Base-by-base conservation (phyloP, 2,113 vertebrate genomes). In the Emberiza fucata region DNA sequence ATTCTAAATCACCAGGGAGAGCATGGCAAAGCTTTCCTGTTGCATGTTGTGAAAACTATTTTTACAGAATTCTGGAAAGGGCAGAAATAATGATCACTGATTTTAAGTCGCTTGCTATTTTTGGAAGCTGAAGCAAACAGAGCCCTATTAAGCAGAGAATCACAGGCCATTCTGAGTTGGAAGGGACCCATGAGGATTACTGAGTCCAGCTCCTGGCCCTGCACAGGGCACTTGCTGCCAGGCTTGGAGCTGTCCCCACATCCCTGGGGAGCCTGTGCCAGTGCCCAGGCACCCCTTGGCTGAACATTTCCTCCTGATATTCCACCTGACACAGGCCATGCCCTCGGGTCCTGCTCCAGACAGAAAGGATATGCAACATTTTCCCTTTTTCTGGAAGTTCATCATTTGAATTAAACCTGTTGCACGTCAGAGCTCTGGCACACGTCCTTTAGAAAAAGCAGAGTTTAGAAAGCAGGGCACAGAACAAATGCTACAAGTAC, bases 41-140 rank as follows among this genome's bases (percentile, higher is more conserved):
- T 48, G 27, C 53, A 79, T 71, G 57, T 57, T 71, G 90, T 60
- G 85, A 96, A 96, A 95, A 92, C 44, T 86, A 5, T 57, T 85
- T 95, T 86, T 66, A 75, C 50, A 76, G 35, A 81, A 80, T 28
- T 72, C 57, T 90, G 79, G 39, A 95, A 84, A 88, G 82, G 91
- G 91, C 68, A 93, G 77, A 95, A 94, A 97, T 88, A 90, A 87
- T 73, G 94, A 93, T 53, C 80, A 39, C 33, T 39, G 18, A 44
- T 40, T 96, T 84, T 53, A 86, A 79, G 79, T 82, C 63, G 14
- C 60, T 90, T 48, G 42, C 16, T 84, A 56, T 92, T 96, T 90
- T 78, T 92, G 91, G 83, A 93, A 93, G 81, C 35, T 82, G 77
- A 71, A 91, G 68, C 78, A 71, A 89, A 90, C 48, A 64, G 82